These are phyloP conservation scores for Tetrax tetrax DNA, from an alignment of 2,113 vertebrate genomes.

Conservation along the genomic window DNA sequence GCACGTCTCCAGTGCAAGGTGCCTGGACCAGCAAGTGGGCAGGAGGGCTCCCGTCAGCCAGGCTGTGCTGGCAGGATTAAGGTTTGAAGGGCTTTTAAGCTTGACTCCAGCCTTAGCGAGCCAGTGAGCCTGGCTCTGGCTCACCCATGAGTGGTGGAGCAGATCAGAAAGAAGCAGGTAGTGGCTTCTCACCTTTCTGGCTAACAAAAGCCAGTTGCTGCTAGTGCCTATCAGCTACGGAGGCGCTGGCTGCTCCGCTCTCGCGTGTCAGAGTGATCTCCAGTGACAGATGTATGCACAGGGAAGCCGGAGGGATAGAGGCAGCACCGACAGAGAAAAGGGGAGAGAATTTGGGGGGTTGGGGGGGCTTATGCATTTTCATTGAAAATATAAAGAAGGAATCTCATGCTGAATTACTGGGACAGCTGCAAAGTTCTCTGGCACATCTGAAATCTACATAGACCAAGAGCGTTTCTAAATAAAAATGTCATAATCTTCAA, in stretches of 20 bases:
- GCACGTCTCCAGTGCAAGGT: background rate
- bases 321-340: background rate
- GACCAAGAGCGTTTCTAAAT: background rate
- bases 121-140: background rate
- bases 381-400: background rate
- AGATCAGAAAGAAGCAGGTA: background rate
- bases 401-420: background rate
- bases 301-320: background rate
- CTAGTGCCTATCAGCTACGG: background rate
- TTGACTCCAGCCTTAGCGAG: background rate
- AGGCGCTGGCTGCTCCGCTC: background rate
- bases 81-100: background rate
- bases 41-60: background rate
- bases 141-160: background rate
- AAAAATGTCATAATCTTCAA: background rate
- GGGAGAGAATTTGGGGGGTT: background rate
- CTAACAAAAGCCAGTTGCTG: background rate
- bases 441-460: fast-evolving
- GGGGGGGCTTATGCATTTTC: background rate
- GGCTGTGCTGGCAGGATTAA: background rate
- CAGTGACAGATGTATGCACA: too few relatives aligned
- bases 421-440: background rate
- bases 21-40: background rate
- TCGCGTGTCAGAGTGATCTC: background rate
- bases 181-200: fast-evolving